Evolutionary conservation across 2,113 vertebrate species (phyloP).

Genomic region (Gavia stellata): DNA sequence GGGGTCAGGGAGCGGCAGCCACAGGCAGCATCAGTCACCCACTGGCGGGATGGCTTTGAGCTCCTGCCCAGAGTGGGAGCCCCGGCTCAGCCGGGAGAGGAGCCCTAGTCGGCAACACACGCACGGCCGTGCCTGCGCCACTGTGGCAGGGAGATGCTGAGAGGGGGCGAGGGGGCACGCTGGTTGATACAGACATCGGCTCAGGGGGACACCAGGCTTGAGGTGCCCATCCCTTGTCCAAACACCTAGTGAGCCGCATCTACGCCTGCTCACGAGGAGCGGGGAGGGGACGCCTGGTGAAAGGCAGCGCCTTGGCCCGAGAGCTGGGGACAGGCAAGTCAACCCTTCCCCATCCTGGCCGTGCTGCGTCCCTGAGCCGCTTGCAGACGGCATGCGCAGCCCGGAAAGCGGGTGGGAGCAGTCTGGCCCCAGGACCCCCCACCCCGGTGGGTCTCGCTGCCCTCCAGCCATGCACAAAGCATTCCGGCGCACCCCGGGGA

Average conservation of each 20-base stretch:
- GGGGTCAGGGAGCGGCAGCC: neutral
- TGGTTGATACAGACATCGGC: fast-evolving
- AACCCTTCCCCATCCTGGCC: fast-evolving
- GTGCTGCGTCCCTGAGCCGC: fast-evolving
- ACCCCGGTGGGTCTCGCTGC: fast-evolving
- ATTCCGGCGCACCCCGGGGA: fast-evolving
- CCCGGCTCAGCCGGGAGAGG: neutral
- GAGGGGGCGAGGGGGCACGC: fast-evolving
- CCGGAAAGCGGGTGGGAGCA: neutral
- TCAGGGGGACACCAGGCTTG: neutral
- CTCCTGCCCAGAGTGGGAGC: neutral
- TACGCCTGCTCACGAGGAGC: neutral
- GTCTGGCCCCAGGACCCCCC: neutral
- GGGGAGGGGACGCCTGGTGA: neutral
- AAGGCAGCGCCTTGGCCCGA: fast-evolving
- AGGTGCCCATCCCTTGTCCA: neutral
- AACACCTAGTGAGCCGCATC: fast-evolving
- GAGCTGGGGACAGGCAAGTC: neutral
- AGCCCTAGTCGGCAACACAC: fast-evolving
- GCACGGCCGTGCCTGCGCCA: fast-evolving
- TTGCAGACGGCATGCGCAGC: neutral
- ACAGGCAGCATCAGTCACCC: neutral
- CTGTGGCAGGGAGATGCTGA: neutral
- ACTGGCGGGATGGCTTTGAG: neutral
- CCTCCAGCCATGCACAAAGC: neutral